Conservation (phyloP, 2,888 invertebrate genomes). For the Eueremaeus valkanovi region DNA sequence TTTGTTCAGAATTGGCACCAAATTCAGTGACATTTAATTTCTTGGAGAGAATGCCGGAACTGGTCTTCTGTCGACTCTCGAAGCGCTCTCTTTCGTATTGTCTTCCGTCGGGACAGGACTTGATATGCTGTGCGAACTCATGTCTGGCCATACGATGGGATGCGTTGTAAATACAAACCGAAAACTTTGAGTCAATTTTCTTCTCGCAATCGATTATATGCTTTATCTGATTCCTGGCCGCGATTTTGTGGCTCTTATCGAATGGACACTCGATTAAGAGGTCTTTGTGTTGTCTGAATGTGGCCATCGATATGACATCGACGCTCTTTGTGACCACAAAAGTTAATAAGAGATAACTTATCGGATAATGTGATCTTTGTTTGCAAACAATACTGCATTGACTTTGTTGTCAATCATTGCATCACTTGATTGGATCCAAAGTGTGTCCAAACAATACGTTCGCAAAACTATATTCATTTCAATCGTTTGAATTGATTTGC, state of each 20-base stretch:
- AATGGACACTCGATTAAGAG: background rate
- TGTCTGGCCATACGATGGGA: conserved; percentile 24
- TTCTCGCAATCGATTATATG: conserved; percentile 15
- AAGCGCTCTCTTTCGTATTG: background rate
- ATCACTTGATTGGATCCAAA: background rate
- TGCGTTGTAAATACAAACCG: conserved; percentile 20
- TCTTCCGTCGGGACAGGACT: conserved; percentile 23
- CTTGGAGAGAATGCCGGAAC: too few relatives aligned
- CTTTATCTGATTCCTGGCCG: conserved; percentile 4
- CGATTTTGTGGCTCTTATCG: conserved; percentile 14
- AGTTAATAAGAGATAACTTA: too few relatives aligned
- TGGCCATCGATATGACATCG: too few relatives aligned
- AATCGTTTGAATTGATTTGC: background rate
- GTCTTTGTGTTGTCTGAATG: background rate
- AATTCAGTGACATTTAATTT: too few relatives aligned
- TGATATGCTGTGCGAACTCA: conserved; percentile 10
- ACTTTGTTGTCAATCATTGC: too few relatives aligned
- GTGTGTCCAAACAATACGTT: background rate
- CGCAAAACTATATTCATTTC: background rate
- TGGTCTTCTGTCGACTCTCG: too few relatives aligned
- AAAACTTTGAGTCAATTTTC: background rate
- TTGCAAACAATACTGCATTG: too few relatives aligned
- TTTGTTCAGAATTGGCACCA: too few relatives aligned
- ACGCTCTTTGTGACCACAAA: too few relatives aligned
- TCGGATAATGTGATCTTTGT: too few relatives aligned